These are phyloP conservation scores for Gymnopithys bicolor DNA, from an alignment of 2,797 vertebrate species.

Conservation along the genomic window DNA sequence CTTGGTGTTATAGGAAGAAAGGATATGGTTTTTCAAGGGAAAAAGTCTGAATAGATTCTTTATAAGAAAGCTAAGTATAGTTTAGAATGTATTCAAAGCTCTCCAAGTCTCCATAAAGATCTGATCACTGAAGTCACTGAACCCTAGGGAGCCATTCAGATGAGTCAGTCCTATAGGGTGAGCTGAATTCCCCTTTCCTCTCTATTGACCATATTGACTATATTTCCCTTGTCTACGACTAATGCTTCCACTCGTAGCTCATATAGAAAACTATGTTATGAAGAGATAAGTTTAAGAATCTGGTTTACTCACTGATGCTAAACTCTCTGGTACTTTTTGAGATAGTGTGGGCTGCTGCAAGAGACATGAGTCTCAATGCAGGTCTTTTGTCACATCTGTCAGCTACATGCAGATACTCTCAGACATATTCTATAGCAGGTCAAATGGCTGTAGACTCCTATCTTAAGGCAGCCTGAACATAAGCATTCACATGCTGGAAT, in stretches of 20 bases:
- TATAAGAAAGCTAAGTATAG: not conserved
- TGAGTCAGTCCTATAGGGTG: not conserved
- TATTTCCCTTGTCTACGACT: not conserved
- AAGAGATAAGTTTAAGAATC: not conserved
- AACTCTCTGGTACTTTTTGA: not conserved
- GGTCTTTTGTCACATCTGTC: not conserved
- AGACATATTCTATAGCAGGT: not conserved
- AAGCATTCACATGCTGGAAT: not conserved
- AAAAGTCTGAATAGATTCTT: not conserved
- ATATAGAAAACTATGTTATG: not conserved
- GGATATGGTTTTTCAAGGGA: not conserved
- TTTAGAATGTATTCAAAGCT: not conserved
- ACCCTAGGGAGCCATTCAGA: not conserved
- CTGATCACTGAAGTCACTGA: not conserved
- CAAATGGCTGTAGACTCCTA: not conserved
- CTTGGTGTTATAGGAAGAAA: not conserved
- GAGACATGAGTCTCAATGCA: accelerated
- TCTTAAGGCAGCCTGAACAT: not conserved
- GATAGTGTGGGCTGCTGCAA: not conserved
- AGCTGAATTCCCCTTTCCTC: not conserved
- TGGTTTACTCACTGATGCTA: not conserved
- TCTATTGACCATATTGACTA: not conserved
- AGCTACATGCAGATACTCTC: not conserved
- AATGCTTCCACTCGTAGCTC: not conserved
- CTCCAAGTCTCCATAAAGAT: not conserved